Base-by-base conservation (phyloP, 2,113 vertebrate genomes). In the Chlorocebus sabaeus region DNA sequence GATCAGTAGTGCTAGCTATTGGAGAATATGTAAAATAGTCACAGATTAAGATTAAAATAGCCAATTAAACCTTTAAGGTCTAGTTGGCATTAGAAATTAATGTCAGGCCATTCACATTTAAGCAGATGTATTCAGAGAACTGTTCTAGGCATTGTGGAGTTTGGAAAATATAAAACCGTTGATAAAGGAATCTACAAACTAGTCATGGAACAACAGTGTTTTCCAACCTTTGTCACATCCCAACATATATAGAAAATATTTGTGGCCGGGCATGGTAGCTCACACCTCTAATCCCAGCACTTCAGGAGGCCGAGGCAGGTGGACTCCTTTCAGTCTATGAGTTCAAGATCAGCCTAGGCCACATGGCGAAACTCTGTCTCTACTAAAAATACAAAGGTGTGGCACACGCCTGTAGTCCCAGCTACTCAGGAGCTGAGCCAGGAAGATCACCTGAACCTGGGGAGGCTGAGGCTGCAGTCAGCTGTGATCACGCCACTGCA, bases 81-180 rank as follows among this genome's bases (percentile, higher is more conserved):
- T 93, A 20, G 52, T 64, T 90, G 40, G 57, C 70, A 72, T 87
- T 96, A 81, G 73, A 95, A 89, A 82, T 93, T 81, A 78, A 75
- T 81, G 57, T 95, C 43, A 68, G 16, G 35, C 87, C 72, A 90
- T 70, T 94, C 18, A 79, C 30, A 40, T 55, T 89, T 89, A 95
- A 92, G 50, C 38, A 67, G 6, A 57, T 81, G 12, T 85, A 48
- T 83, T 73, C 30, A 91, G 57, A 93, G 35, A 40, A 64, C 73
- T 38, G 4, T 78, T 87, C 23, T 81, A 86, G 78, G 1, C 40
- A 86, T 86, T 81, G 13, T 68, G 32, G 23, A 75, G 10, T 93
- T 43, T 38, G 32, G n/a, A 83, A 95, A 90, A 80, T 40, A 82
- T 0, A n/a, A 50, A 90, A 59, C 20, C 50, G 0, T 76, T 88